A percentile compares a stretch with the other conserved stretches of the same genome.
Conservation (phyloP, 2,888 invertebrate genomes). For the Nephrotoma flavescens region DNA sequence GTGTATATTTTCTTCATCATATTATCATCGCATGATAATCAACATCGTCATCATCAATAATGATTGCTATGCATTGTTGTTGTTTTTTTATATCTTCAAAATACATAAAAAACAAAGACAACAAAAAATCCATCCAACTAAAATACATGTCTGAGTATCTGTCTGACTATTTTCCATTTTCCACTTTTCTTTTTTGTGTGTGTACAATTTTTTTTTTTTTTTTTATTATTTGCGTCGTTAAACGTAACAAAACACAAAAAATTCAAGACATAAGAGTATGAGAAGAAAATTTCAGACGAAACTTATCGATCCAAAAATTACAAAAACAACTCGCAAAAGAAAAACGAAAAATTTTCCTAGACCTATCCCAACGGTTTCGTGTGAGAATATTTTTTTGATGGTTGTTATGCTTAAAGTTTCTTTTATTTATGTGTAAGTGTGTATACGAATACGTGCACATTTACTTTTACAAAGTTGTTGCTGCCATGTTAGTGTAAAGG, state of each 20-base stretch:
- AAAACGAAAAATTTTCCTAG: constrained; percentile 1
- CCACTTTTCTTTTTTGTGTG: not conserved
- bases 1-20: not conserved
- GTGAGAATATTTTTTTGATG: not conserved
- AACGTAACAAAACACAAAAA: not conserved
- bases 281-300: constrained; percentile 6
- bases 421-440: not conserved
- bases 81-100: not conserved
- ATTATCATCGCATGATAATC: not conserved
- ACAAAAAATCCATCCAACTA: not conserved
- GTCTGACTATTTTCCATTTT: not conserved
- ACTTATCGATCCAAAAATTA: constrained; percentile 6
- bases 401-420: not conserved
- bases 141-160: not conserved
- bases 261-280: not conserved
- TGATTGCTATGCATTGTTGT: not conserved
- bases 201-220: not conserved
- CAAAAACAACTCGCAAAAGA: not conserved
- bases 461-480: not conserved
- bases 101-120: not conserved
- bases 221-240: not conserved
- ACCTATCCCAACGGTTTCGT: constrained; percentile 3
- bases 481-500: not conserved
- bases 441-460: not conserved
- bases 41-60: not conserved